These are phyloP conservation scores for Drosophila baimaii DNA, from an alignment of 1,140 invertebrate species.

Conservation along the genomic window DNA sequence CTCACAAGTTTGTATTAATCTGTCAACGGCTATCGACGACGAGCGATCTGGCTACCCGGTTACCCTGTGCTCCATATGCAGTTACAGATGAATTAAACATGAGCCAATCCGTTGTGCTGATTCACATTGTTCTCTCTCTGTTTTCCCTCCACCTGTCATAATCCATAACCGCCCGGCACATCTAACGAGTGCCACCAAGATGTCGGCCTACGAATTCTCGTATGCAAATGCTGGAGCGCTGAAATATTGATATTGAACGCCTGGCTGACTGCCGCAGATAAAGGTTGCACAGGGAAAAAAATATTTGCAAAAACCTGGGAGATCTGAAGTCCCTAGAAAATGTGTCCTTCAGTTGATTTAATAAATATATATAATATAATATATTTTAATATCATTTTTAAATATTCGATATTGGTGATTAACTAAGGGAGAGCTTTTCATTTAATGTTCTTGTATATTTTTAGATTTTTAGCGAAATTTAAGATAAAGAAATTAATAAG, in stretches of 20 bases:
- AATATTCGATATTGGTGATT: too few species aligned
- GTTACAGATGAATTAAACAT: slow-evolving; percentile 68
- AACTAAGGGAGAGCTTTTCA: too few species aligned
- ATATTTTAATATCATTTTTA: too few species aligned
- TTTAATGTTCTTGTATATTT: too few species aligned
- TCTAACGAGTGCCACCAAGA: slow-evolving; percentile 46
- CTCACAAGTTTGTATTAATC: slow-evolving; percentile 39
- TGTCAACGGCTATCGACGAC: slow-evolving; percentile 39
- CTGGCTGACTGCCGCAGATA: slow-evolving; percentile 68
- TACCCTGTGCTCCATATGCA: slow-evolving; percentile 56
- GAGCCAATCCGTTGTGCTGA: slow-evolving; percentile 35
- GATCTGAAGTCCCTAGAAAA: background rate
- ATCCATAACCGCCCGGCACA: slow-evolving; percentile 34
- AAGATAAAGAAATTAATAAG: too few species aligned
- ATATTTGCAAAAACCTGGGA: slow-evolving; percentile 1
- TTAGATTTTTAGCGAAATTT: too few species aligned
- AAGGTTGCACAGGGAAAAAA: slow-evolving; percentile 17
- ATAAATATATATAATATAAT: too few species aligned
- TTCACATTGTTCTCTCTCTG: slow-evolving; percentile 54
- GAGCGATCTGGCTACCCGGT: slow-evolving; percentile 18
- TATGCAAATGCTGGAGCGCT: slow-evolving; percentile 53
- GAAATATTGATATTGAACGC: slow-evolving; percentile 74
- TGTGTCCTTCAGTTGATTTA: too few species aligned
- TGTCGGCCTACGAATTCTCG: slow-evolving; percentile 55
- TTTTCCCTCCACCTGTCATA: slow-evolving; percentile 64